Conservation (phyloP, 2,888 invertebrate genomes). For the Acholoe squamosa region DNA sequence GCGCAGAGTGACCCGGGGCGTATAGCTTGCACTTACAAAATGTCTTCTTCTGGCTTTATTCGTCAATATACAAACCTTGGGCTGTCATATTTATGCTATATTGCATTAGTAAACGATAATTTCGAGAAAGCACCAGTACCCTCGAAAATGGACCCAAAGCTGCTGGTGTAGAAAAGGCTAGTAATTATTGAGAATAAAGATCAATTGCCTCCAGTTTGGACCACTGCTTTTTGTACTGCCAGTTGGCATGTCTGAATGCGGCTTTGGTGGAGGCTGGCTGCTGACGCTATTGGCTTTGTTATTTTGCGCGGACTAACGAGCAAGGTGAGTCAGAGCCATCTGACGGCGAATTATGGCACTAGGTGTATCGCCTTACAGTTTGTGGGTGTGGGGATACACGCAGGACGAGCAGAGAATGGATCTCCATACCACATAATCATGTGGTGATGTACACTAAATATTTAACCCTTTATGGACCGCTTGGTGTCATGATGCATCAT, state of each 20-base stretch:
- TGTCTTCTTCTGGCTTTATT: too few species aligned
- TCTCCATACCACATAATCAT: too few species aligned
- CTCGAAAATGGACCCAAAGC: background rate
- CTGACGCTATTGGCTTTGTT: constrained; percentile 38
- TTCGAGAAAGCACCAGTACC: too few species aligned
- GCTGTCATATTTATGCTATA: too few species aligned
- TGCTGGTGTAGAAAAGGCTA: background rate
- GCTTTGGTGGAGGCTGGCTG: background rate
- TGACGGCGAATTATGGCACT: constrained; percentile 28
- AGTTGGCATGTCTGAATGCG: constrained; percentile 23
- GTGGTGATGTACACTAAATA: too few species aligned
- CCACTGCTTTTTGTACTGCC: background rate
- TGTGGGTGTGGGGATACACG: background rate
- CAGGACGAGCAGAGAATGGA: too few species aligned
- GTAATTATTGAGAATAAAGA: constrained; percentile 21
- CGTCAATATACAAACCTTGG: too few species aligned
- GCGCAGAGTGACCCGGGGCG: too few species aligned
- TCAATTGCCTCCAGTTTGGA: constrained; percentile 37
- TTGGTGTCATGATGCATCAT: too few species aligned
- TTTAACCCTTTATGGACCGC: too few species aligned
- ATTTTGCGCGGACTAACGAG: constrained; percentile 28
- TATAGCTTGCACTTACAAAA: too few species aligned
- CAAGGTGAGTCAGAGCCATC: constrained; percentile 47
- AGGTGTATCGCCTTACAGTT: background rate
- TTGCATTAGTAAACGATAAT: too few species aligned